phyloP scores from a whole-genome alignment of 1,140 invertebrate species.

The Melitaea cinxia region DNA sequence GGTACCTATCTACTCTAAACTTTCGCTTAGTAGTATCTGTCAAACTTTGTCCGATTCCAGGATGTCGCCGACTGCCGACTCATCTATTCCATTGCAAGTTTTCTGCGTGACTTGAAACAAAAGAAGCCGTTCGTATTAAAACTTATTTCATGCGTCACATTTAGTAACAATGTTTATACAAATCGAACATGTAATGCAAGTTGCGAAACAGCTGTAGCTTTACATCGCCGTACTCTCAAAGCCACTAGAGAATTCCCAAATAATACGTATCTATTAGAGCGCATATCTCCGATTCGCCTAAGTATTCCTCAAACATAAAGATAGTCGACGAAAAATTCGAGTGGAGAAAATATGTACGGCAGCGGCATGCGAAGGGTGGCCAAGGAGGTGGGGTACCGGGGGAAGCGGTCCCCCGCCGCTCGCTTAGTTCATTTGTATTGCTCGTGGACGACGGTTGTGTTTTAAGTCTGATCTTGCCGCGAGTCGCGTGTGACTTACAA shows the following conservation, averaged over 20 bases:
- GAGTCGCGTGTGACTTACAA: constrained; percentile 64
- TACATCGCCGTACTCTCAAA: constrained; percentile 49
- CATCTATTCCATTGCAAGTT: constrained; percentile 37
- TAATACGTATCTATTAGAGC: constrained; percentile 78
- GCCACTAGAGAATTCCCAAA: constrained; percentile 62
- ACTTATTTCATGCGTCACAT: constrained; percentile 4
- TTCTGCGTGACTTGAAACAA: constrained; percentile 35
- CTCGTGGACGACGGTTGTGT: constrained; percentile 44
- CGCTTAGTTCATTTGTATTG: constrained; percentile 60
- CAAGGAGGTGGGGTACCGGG: constrained; percentile 45
- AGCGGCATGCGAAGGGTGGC: constrained; percentile 70
- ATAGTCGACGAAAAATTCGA: constrained; percentile 79
- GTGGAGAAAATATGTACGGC: constrained; percentile 80
- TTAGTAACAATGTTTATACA: constrained; percentile 20
- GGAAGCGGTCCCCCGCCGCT: constrained; percentile 49
- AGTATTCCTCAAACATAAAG: constrained; percentile 80
- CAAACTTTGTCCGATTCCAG: constrained; percentile 30
- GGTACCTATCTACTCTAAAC: constrained; percentile 26
- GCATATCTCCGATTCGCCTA: constrained; percentile 76
- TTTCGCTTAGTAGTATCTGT: constrained; percentile 36
- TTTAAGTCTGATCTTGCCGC: constrained; percentile 36
- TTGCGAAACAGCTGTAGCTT: constrained; percentile 40
- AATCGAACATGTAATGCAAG: constrained; percentile 23
- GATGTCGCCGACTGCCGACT: constrained; percentile 30
- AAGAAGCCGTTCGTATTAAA: constrained; percentile 22